Conservation (phyloP, 2,797 vertebrate species). For the Platalea minor region DNA sequence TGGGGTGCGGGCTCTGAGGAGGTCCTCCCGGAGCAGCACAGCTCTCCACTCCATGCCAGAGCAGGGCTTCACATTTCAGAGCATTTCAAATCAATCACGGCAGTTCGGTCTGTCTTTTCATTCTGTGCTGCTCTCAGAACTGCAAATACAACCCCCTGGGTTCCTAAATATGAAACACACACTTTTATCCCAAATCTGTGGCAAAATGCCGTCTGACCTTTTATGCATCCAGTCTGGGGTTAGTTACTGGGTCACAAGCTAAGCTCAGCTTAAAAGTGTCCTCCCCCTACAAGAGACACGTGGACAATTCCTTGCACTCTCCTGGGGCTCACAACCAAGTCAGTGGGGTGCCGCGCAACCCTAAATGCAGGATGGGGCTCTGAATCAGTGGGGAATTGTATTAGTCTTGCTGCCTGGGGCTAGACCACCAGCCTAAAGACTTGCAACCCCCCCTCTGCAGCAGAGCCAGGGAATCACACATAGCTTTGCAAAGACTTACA, state of each 20-base stretch:
- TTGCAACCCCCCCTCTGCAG: neutral
- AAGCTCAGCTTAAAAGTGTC: neutral
- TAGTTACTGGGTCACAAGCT: neutral
- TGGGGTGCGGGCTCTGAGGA: neutral
- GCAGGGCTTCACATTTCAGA: neutral
- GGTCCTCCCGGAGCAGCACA: rapidly evolving
- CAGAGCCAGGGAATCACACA: neutral
- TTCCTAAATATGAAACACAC: neutral
- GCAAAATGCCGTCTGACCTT: neutral
- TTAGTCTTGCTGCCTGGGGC: neutral
- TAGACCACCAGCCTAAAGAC: neutral
- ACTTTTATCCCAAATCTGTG: neutral
- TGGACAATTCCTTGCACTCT: neutral
- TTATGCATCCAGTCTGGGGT: neutral
- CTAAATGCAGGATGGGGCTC: neutral
- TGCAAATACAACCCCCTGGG: neutral
- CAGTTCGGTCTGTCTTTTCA: neutral
- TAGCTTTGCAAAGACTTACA: neutral
- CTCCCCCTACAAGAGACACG: neutral
- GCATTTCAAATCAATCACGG: neutral
- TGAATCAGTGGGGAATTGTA: neutral
- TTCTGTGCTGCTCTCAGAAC: neutral
- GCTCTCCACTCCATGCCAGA: neutral
- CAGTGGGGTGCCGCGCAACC: neutral
- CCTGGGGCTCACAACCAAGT: neutral